phyloP scores from a whole-genome alignment of 2,888 invertebrate species.

The Conus canariensis region DNA sequence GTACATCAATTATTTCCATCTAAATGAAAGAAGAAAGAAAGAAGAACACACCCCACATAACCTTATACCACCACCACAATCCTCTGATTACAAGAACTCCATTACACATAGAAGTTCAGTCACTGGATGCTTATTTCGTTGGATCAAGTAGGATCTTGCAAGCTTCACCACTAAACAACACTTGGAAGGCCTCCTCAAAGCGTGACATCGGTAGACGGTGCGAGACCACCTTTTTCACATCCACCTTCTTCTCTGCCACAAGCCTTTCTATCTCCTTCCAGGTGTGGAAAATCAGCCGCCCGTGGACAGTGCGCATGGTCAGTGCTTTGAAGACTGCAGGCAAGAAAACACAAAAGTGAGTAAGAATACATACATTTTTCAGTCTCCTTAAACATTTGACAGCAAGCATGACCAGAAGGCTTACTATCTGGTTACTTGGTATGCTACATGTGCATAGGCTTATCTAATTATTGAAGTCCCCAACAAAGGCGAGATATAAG shows the following conservation, averaged over 20 bases:
- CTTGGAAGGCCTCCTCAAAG: slow-evolving; percentile 72
- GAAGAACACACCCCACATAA: no score
- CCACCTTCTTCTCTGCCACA: slow-evolving; percentile 66
- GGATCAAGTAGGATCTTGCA: slow-evolving; percentile 74
- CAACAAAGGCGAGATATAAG: no score
- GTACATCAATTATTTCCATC: no score
- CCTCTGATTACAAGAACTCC: no score
- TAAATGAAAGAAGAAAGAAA: no score
- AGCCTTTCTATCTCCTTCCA: slow-evolving; percentile 71
- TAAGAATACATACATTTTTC: neutral
- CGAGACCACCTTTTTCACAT: slow-evolving; percentile 67
- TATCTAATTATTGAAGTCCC: no score
- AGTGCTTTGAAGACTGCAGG: slow-evolving; percentile 72
- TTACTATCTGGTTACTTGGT: no score
- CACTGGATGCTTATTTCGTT: neutral
- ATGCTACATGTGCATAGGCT: no score
- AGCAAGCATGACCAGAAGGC: no score
- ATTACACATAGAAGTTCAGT: no score
- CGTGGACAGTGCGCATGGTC: slow-evolving; percentile 71
- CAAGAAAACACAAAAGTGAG: slow-evolving; percentile 2
- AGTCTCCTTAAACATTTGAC: no score
- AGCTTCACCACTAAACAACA: slow-evolving; percentile 68
- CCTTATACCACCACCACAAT: no score
- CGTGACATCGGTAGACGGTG: slow-evolving; percentile 71
- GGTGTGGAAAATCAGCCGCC: slow-evolving; percentile 72